These are phyloP conservation scores for Sylvicola cinctus DNA, from an alignment of 2,888 invertebrate species.

Conservation along the genomic window DNA sequence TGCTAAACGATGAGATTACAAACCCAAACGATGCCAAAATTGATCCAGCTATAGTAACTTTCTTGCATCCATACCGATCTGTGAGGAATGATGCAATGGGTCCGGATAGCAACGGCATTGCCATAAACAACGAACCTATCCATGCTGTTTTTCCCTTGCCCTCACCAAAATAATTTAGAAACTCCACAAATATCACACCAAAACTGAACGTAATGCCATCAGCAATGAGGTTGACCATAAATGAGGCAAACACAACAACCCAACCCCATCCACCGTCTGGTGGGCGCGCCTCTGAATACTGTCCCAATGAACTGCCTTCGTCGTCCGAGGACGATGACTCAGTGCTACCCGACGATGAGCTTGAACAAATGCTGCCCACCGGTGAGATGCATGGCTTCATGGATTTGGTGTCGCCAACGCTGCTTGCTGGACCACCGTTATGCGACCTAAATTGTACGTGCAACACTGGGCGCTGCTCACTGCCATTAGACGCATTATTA, in stretches of 20 bases:
- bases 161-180: slow-evolving; percentile 65
- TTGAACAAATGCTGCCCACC: slow-evolving; percentile 15
- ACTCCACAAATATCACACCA: slow-evolving; percentile 72
- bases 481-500: too few relatives aligned
- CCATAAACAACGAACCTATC: slow-evolving; percentile 80
- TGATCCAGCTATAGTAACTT: slow-evolving; percentile 58
- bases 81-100: slow-evolving; percentile 69
- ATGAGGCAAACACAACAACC: slow-evolving; percentile 76
- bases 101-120: slow-evolving; percentile 71
- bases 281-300: slow-evolving; percentile 43
- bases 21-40: slow-evolving; percentile 56
- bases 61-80: slow-evolving; percentile 63
- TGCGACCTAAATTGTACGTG: slow-evolving; percentile 32
- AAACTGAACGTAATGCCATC: slow-evolving; percentile 87
- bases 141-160: slow-evolving; percentile 74
- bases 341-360: slow-evolving; percentile 18
- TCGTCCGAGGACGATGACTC: slow-evolving; percentile 31
- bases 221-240: slow-evolving; percentile 75
- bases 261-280: slow-evolving; percentile 89
- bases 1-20: slow-evolving; percentile 50
- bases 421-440: slow-evolving; percentile 3
- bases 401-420: background rate
- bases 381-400: background rate
- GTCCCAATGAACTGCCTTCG: slow-evolving; percentile 39
- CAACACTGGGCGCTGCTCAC: slow-evolving; percentile 21